Conservation (phyloP, 2,888 invertebrate species). For the Orthosia cruda region DNA sequence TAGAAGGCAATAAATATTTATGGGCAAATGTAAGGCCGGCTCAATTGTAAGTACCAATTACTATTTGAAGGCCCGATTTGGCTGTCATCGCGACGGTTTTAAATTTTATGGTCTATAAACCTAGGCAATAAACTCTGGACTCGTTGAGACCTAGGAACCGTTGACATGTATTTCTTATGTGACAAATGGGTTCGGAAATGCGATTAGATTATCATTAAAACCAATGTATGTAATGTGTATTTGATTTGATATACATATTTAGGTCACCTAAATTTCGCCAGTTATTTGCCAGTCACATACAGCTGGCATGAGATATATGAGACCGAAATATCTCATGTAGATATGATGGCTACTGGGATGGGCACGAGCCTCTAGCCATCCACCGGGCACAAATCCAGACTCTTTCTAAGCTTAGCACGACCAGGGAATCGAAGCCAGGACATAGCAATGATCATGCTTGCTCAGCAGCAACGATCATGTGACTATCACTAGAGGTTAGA, state of each 20-base stretch:
- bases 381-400: no score
- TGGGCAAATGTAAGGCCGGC: not conserved
- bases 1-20: constrained; percentile 12
- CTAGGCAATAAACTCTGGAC: constrained; percentile 32
- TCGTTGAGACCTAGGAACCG: not conserved
- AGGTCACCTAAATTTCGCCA: no score
- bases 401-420: no score
- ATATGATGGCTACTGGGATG: no score
- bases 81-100: not conserved
- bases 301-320: no score
- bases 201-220: not conserved
- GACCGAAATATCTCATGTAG: no score
- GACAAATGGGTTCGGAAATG: not conserved
- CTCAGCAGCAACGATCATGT: no score
- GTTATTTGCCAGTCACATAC: no score
- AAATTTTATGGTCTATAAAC: constrained; percentile 37
- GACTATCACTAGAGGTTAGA: no score
- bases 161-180: constrained; percentile 3
- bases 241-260: not conserved
- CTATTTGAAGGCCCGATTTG: constrained; percentile 16
- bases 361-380: no score
- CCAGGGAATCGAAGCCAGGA: no score
- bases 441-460: no score
- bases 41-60: constrained; percentile 28
- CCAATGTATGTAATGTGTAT: not conserved